Base-by-base conservation (phyloP, 2,797 vertebrate genomes). In the Ceyx erithaca region DNA sequence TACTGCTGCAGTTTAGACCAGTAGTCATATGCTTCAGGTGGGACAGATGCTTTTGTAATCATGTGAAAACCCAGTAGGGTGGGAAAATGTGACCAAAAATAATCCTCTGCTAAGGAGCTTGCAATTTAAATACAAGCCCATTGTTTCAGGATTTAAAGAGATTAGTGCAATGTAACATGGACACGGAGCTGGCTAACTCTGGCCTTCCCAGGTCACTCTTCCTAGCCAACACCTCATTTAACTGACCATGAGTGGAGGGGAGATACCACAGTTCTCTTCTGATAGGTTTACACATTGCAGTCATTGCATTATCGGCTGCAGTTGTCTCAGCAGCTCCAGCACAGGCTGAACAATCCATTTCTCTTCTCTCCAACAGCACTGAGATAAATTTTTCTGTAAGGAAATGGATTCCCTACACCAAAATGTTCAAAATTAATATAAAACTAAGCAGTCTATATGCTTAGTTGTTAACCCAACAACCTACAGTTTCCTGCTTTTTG, bases 21-120 rank as follows among this genome's bases (percentile, higher is more conserved):
- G 40, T 41, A 33, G 19, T 69, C 2, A 0, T 21, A 6, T 4
- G 8, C 58, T 58, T 67, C 49, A 62, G 43, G 58, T 21, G 23
- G 69, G 51, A 83, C 26, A 51, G 79, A 51, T 80, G 54, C 20
- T 93, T 91, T 81, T 35, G 68, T 26, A 70, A 63, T 40, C 63
- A 67, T 7, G 25, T 67, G 62, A 75, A 71, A 82, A 63, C 26
- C 30, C 73, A 7, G 58, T 14, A 52, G 46, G 71, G 86, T 54
- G 28, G 68, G 81, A 79, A 85, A 94, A 89, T 49, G 76, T 85
- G 79, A 67, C 48, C 41, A 70, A 73, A 61, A 88, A 49, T 81
- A 94, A 90, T 94, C 90, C 88, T 51, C 57, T 49, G 57, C 54
- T 89, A 95, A 95, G 90, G 19, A 85, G 86, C 81, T 95, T 95